Conservation (phyloP, 1,140 invertebrate genomes). For the Lasioglossum baleicum region DNA sequence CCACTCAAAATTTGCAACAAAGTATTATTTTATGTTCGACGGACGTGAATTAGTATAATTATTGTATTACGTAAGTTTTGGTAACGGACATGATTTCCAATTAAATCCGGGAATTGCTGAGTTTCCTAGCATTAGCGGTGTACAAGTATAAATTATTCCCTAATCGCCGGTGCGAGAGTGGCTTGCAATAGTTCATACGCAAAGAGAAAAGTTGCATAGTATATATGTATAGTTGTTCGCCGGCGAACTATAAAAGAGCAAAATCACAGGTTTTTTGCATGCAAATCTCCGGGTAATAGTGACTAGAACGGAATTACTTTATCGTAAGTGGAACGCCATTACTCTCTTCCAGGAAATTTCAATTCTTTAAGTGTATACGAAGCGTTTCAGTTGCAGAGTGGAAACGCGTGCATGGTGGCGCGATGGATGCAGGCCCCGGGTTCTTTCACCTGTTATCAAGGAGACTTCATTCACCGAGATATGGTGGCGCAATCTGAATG, state of each 20-base stretch:
- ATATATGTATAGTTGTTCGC: background rate
- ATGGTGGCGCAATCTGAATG: conserved; percentile 29
- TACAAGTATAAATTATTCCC: background rate
- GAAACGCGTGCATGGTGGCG: background rate
- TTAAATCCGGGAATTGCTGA: background rate
- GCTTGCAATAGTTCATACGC: background rate
- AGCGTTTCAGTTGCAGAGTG: background rate
- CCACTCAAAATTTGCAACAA: background rate
- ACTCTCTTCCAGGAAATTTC: conserved; percentile 45
- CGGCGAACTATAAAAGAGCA: background rate
- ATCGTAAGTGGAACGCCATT: conserved; percentile 42
- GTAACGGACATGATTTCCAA: background rate
- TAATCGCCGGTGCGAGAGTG: background rate
- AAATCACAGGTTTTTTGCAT: background rate
- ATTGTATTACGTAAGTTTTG: background rate
- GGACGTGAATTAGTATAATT: too few species aligned
- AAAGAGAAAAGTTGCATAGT: background rate
- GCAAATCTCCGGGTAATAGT: background rate
- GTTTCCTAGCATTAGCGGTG: background rate
- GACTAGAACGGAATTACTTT: conserved; percentile 33
- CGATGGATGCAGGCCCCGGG: conserved; percentile 9
- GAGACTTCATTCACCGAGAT: conserved; percentile 39
- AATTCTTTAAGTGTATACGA: conserved; percentile 42
- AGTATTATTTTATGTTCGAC: too few species aligned
- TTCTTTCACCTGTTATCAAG: conserved; percentile 44